Conservation (phyloP, 1,140 invertebrate species). For the Stegodyphus mimosarum region DNA sequence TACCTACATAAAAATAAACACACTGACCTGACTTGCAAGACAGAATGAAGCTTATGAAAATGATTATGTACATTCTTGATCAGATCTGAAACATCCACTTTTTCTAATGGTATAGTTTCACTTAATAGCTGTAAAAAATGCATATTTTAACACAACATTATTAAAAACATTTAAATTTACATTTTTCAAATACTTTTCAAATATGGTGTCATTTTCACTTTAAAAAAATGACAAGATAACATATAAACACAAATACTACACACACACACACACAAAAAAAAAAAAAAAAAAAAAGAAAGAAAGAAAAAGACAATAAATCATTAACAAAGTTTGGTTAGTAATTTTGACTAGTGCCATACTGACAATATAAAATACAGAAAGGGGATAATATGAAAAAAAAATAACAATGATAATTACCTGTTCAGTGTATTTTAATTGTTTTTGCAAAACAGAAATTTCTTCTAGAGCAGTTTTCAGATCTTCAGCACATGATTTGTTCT, state of each 20-base stretch:
- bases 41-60: constrained; percentile 48
- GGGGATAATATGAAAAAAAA: not conserved
- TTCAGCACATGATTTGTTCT: constrained; percentile 56
- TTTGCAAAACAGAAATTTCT: constrained; percentile 14
- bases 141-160: constrained; percentile 1
- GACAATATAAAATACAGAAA: no score
- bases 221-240: no score
- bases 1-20: not conserved
- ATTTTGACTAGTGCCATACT: no score
- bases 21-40: constrained; percentile 34
- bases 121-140: constrained; percentile 48
- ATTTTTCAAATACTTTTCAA: no score
- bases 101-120: constrained; percentile 43
- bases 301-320: no score
- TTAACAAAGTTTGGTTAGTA: no score
- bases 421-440: constrained; percentile 40
- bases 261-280: no score
- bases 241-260: no score
- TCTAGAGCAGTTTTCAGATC: constrained; percentile 17
- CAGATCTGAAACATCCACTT: constrained; percentile 23
- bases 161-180: no score
- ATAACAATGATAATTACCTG: constrained; percentile 30
- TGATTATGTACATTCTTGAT: constrained; percentile 35
- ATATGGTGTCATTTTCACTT: no score
- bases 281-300: no score